These are phyloP conservation scores for Standfussiana lucernea DNA, from an alignment of 2,888 invertebrate genomes.

Conservation along the genomic window DNA sequence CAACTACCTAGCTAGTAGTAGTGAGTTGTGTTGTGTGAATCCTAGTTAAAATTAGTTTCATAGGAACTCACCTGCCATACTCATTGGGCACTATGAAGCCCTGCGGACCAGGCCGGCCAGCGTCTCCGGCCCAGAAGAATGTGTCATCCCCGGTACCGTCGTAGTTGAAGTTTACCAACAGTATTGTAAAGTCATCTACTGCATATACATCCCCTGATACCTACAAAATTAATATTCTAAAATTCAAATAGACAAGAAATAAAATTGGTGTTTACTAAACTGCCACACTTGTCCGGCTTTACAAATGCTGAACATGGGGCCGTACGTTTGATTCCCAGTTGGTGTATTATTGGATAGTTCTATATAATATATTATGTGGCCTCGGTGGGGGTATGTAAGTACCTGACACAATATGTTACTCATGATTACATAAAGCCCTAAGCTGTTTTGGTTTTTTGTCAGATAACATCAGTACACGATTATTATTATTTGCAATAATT, in stretches of 20 bases:
- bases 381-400: background rate
- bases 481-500: background rate
- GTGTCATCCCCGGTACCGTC: slow-evolving; percentile 97
- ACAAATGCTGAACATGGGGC: background rate
- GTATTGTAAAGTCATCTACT: slow-evolving; percentile 95
- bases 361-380: background rate
- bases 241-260: background rate
- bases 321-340: background rate
- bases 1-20: background rate
- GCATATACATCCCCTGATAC: slow-evolving; percentile 97
- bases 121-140: slow-evolving; percentile 98
- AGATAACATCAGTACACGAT: background rate
- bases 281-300: background rate
- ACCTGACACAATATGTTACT: background rate
- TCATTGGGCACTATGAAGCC: slow-evolving; percentile 98
- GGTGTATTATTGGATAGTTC: background rate
- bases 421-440: background rate
- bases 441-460: background rate
- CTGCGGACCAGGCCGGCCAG: slow-evolving; percentile 96
- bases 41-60: background rate
- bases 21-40: no score
- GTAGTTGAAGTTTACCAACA: slow-evolving; percentile 95
- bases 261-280: background rate
- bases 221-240: slow-evolving; percentile 76
- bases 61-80: slow-evolving; percentile 93